Conservation (phyloP, 1,140 invertebrate species). For the Drosophila kepulauana region DNA sequence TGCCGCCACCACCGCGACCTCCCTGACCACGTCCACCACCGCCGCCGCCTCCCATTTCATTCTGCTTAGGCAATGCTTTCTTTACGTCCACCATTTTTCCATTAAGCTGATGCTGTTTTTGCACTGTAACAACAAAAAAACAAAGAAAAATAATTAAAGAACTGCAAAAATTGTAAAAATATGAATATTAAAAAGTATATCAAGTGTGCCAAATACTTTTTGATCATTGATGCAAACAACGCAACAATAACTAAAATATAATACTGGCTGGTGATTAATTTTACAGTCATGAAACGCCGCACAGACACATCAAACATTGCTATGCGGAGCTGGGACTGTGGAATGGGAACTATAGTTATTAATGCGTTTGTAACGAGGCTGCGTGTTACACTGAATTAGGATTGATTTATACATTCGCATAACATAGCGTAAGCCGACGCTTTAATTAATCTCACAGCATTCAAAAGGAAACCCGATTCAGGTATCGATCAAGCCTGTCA, state of each 20-base stretch:
- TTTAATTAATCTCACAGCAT: constrained; percentile 87
- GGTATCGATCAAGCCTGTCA: constrained; percentile 40
- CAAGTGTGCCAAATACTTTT: constrained; percentile 70
- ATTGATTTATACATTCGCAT: constrained; percentile 63
- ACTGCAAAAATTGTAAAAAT: not conserved
- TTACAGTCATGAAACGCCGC: constrained; percentile 83
- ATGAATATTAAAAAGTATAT: not conserved
- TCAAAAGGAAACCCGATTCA: constrained; percentile 31
- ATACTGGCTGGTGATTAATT: constrained; percentile 61
- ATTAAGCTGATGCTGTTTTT: constrained; percentile 90
- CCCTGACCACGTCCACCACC: constrained; percentile 65
- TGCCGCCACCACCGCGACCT: constrained; percentile 61
- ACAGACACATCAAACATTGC: constrained; percentile 69
- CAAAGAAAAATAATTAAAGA: constrained; percentile 5
- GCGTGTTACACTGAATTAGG: constrained; percentile 73
- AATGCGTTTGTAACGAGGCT: constrained; percentile 71
- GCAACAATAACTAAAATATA: constrained; percentile 71
- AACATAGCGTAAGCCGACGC: constrained; percentile 82
- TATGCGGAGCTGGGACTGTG: constrained; percentile 75
- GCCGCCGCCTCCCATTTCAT: constrained; percentile 87
- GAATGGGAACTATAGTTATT: not conserved
- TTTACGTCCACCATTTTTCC: constrained; percentile 93
- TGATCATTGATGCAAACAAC: constrained; percentile 66
- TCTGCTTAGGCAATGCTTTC: constrained; percentile 90
- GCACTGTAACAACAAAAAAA: constrained; percentile 85